Evolutionary conservation across 2,888 invertebrate species (phyloP).

Genomic region (Pammene aurita): DNA sequence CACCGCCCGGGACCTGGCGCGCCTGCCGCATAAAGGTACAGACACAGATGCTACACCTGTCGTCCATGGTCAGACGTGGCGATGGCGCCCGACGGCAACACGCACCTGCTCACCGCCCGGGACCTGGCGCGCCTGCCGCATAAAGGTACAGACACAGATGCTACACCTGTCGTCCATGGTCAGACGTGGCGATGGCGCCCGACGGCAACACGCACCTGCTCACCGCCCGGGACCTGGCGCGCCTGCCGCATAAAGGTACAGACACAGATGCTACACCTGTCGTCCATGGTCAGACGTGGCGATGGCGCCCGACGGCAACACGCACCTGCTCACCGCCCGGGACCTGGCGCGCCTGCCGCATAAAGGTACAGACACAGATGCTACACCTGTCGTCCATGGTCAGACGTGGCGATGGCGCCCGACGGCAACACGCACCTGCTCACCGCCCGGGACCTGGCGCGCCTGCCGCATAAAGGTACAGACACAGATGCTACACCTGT

Average conservation of each 20-base stretch:
- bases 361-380: no score
- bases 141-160: slow-evolving; percentile 45
- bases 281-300: no score
- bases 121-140: slow-evolving; percentile 80
- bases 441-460: no score
- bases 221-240: slow-evolving; percentile 85
- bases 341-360: no score
- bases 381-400: no score
- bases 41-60: slow-evolving; percentile 60
- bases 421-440: no score
- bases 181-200: slow-evolving; percentile 95
- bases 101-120: slow-evolving; percentile 87
- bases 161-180: slow-evolving; percentile 88
- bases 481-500: no score
- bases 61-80: slow-evolving; percentile 95
- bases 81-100: slow-evolving; percentile 87
- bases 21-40: neutral
- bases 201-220: slow-evolving; percentile 85
- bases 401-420: no score
- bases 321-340: no score
- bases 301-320: no score
- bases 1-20: neutral
- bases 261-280: no score
- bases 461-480: no score
- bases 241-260: slow-evolving; percentile 63